Base-by-base conservation (phyloP, 1,140 invertebrate species). In the Drosophila chauvacae region DNA sequence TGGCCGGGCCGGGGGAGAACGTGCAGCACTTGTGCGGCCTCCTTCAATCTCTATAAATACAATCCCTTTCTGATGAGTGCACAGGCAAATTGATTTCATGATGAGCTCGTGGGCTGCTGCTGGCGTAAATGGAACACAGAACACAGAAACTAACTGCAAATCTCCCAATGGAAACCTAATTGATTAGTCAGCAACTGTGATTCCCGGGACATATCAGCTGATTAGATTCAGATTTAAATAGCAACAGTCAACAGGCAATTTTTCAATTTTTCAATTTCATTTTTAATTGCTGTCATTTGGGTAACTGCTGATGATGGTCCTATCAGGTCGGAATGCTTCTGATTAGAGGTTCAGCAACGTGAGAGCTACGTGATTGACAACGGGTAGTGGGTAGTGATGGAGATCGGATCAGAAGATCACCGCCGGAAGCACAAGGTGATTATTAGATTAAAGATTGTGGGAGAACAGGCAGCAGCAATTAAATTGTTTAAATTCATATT, bases 141-240 rank as follows among this genome's bases (percentile, higher is more conserved):
- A 20, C 20, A 58, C 39, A 37, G 53, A 72, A 72, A 72, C 59
- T 60, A 71, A 72, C 16, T 44, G 66, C 41, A 35, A 41, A 50
- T 37, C 57, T 37, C 57, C 28, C 14, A 42, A 42, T 72, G 68
- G 53, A 73, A 73, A 51, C 37, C 63, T 60, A 73, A 60, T 73
- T 72, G 70, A 72, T 72, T 72, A 73, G 55, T 72, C 53, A 72
- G 69, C 64, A 13, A 28, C 48, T 72, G 69, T 71, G 69, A 50
- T 60, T 72, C 23, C 37, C 45, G 55, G 68, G 30, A 72, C 59
- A 37, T 56, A 37, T 65, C 51, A 57, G 26, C 64, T 71, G 70
- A 73, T 73, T 73, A 72, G 68, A 73, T 73, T 73, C 72, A 72
- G 68, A 73, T 73, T 72, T 50, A 45, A 42, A 23, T 39, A 33